Percentiles rank a stretch among this genome's conserved stretches.
Evolutionary conservation across 2,113 vertebrate species (phyloP).

Genomic region (Neotoma lepida): DNA sequence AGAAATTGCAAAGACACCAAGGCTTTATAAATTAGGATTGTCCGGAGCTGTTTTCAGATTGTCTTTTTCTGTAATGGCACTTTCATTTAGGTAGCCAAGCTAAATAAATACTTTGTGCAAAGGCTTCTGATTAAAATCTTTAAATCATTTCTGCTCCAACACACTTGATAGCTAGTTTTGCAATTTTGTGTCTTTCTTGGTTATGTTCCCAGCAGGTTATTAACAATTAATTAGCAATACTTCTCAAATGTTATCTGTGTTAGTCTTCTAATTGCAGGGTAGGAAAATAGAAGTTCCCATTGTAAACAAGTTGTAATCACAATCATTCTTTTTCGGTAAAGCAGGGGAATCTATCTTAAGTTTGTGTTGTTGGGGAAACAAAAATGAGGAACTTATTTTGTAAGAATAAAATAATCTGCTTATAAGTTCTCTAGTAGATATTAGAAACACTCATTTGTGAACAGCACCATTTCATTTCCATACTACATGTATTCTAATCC

Average conservation of each 20-base stretch:
- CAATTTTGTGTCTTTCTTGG: constrained; percentile 82
- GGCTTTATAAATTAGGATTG: neutral
- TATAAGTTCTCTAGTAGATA: neutral
- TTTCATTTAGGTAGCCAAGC: constrained; percentile 55
- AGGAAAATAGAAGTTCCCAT: constrained; percentile 75
- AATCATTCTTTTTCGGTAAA: constrained; percentile 77
- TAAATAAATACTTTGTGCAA: constrained; percentile 65
- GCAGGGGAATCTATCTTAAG: constrained; percentile 54
- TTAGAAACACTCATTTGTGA: constrained; percentile 49
- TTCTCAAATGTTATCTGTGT: constrained; percentile 77
- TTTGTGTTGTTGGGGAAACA: constrained; percentile 70
- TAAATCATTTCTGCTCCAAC: constrained; percentile 85
- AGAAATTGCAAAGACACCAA: neutral
- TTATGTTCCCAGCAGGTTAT: constrained; percentile 87
- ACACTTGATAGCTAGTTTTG: constrained; percentile 83
- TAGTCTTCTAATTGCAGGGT: constrained; percentile 80
- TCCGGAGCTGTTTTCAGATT: constrained; percentile 12
- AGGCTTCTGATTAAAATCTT: constrained; percentile 84
- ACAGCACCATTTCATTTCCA: neutral
- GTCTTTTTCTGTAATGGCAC: constrained; percentile 59
- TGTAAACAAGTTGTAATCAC: constrained; percentile 80
- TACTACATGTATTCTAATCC: neutral
- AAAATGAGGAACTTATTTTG: constrained; percentile 52
- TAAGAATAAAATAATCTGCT: constrained; percentile 42
- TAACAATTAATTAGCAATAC: constrained; percentile 89